A percentile compares a stretch with the other conserved stretches of the same genome.
phyloP scores from a whole-genome alignment of 2,113 vertebrate genomes.

The Garra rufa region DNA sequence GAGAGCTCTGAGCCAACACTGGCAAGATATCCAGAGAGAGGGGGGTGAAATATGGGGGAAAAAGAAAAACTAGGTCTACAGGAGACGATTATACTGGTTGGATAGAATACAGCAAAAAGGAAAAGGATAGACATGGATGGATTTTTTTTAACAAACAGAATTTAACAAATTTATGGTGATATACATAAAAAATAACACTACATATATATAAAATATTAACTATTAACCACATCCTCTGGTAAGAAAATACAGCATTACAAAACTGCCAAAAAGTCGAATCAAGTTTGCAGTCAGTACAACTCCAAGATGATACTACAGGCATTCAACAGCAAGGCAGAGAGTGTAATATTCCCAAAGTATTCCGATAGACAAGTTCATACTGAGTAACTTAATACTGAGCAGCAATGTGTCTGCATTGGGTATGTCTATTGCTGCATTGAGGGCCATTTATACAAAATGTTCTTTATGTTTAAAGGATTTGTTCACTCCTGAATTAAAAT shows the following conservation, averaged over 20 bases:
- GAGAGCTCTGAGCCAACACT: constrained; percentile 42
- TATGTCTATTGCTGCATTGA: not conserved
- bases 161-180: not conserved
- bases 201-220: not conserved
- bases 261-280: not conserved
- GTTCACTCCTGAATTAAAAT: too few species aligned
- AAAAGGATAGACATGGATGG: not conserved
- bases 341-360: not conserved
- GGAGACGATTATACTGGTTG: not conserved
- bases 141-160: not conserved
- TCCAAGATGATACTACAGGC: not conserved
- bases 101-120: not conserved
- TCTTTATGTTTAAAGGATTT: not conserved
- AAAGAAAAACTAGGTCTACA: constrained; percentile 2
- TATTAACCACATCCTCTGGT: not conserved
- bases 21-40: constrained; percentile 43
- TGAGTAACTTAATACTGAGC: not conserved
- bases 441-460: not conserved
- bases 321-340: not conserved
- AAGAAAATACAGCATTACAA: not conserved
- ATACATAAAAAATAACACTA: not conserved
- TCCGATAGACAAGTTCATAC: not conserved
- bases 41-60: constrained; percentile 3
- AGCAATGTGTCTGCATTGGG: not conserved
- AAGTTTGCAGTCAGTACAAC: not conserved